These are phyloP conservation scores for Trididemnum clinides DNA, from an alignment of 23 tunicate species.

Conservation along the genomic window DNA sequence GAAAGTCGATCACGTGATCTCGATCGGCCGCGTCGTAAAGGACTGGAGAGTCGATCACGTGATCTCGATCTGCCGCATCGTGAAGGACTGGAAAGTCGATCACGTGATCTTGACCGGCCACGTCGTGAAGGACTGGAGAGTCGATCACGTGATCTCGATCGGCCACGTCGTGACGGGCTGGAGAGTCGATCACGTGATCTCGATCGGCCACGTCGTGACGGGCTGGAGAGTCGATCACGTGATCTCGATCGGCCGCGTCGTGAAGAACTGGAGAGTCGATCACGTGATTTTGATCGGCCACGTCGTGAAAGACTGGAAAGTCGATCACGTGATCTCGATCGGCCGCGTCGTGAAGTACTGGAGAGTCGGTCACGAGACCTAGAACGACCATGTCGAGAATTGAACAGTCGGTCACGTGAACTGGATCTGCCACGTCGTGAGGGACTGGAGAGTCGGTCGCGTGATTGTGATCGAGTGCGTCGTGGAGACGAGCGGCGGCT, in stretches of 20 bases:
- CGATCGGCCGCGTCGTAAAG: conserved; percentile 25
- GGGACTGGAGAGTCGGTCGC: background rate
- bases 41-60: conserved; percentile 31
- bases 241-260: conserved; percentile 63
- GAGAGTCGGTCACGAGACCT: background rate
- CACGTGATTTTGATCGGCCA: background rate
- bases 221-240: conserved; percentile 45
- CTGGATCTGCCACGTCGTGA: background rate
- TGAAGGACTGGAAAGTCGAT: conserved; percentile 48
- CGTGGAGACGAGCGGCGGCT: no score
- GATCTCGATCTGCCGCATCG: conserved; percentile 41
- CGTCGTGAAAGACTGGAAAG: background rate
- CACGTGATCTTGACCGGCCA: conserved; percentile 65
- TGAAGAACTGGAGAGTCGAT: background rate
- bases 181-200: conserved; percentile 37
- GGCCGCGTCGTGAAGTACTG: background rate
- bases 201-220: conserved; percentile 28
- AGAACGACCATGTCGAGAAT: no score
- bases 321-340: background rate
- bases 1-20: conserved; percentile 41
- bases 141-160: conserved; percentile 6
- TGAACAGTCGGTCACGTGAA: no score
- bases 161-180: background rate
- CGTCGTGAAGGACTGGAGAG: conserved; percentile 16
- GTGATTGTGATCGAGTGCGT: conserved; percentile 27